A percentile compares a stretch with the other conserved stretches of the same genome.
These are phyloP conservation scores for Presbytis comata DNA, from an alignment of 2,797 vertebrate genomes.

Conservation along the genomic window DNA sequence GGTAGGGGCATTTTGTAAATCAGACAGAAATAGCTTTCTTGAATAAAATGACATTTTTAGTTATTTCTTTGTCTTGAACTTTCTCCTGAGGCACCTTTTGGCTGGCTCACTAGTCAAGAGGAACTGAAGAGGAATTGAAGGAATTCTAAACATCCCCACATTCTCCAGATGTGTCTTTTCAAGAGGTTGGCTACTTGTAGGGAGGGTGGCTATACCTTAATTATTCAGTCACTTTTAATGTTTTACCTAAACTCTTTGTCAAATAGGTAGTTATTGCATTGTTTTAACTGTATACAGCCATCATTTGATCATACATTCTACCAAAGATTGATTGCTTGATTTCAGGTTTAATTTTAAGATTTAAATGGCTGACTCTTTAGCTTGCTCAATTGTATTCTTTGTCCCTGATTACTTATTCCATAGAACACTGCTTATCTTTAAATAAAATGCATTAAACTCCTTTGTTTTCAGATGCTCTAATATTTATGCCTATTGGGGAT, in stretches of 20 bases:
- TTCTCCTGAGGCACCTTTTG: constrained; percentile 39
- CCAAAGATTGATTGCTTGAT: not conserved
- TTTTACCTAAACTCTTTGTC: not conserved
- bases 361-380: not conserved
- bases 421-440: not conserved
- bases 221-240: constrained; percentile 48
- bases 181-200: constrained; percentile 40
- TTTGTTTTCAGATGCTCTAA: not conserved
- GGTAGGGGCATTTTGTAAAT: not conserved
- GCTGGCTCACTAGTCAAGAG: constrained; percentile 6
- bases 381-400: not conserved
- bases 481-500: not conserved
- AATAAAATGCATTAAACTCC: not conserved
- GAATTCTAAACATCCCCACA: constrained; percentile 47
- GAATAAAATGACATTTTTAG: not conserved
- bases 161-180: constrained; percentile 72
- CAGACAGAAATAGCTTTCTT: constrained; percentile 35
- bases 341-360: not conserved
- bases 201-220: constrained; percentile 4
- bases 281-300: not conserved
- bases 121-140: constrained; percentile 54
- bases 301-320: not conserved
- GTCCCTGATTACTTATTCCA: not conserved
- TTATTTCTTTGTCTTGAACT: constrained; percentile 16
- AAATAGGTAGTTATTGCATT: not conserved